A percentile compares a stretch with the other conserved stretches of the same genome.
phyloP scores from a whole-genome alignment of 2,888 invertebrate genomes.

The Troilus luridus region DNA sequence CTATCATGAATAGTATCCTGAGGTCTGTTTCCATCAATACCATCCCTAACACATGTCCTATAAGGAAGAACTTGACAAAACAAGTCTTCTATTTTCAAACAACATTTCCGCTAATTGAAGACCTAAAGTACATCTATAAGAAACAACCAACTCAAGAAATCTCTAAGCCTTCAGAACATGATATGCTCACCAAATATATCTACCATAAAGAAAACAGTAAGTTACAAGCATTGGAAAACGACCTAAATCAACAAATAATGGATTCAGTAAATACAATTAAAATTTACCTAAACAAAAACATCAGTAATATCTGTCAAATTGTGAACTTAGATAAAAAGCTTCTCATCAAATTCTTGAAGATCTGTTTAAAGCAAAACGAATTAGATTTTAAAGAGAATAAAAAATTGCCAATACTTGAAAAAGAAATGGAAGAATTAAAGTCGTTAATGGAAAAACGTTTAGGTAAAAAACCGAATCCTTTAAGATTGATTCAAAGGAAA shows the following conservation, averaged over 20 bases:
- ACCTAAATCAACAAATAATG: neutral
- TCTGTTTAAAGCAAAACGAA: neutral
- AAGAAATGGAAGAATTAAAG: constrained; percentile 22
- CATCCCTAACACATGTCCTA: constrained; percentile 18
- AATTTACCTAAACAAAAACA: neutral
- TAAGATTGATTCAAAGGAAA: neutral
- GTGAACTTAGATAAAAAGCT: neutral
- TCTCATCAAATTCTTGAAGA: neutral
- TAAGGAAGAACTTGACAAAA: neutral
- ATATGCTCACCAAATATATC: neutral
- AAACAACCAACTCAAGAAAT: neutral
- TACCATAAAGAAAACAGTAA: neutral
- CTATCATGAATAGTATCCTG: neutral
- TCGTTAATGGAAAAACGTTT: neutral
- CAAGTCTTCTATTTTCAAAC: constrained; percentile 21
- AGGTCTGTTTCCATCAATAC: constrained; percentile 24
- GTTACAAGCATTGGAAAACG: neutral
- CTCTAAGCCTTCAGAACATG: neutral
- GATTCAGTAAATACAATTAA: neutral
- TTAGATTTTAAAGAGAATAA: neutral
- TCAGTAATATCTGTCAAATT: constrained; percentile 24
- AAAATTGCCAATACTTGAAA: neutral
- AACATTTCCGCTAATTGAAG: neutral
- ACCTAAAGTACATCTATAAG: neutral
- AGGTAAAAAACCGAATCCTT: neutral